A percentile compares a stretch with the other conserved stretches of the same genome.
Conservation (phyloP, 1,140 invertebrate genomes). For the Diorhabda sublineata region DNA sequence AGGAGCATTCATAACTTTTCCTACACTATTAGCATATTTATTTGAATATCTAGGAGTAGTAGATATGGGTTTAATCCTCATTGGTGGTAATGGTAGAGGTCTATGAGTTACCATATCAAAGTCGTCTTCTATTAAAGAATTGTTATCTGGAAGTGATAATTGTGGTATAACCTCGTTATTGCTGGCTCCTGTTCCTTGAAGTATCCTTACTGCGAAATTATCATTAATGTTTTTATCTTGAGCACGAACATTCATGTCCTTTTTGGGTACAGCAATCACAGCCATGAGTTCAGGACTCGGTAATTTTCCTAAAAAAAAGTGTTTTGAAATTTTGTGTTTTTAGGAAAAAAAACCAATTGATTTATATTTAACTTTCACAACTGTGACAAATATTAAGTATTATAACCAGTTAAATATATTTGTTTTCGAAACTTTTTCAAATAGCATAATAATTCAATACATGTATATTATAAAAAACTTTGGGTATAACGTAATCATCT, state of each 20-base stretch:
- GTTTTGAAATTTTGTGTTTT: too few species aligned
- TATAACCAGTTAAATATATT: too few species aligned
- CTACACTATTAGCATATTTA: constrained; percentile 45
- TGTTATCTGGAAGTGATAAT: neutral
- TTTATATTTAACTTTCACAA: too few species aligned
- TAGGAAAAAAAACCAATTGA: too few species aligned
- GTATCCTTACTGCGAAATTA: constrained; percentile 37
- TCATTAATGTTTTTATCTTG: constrained; percentile 40
- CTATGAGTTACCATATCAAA: neutral
- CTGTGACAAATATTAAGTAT: too few species aligned
- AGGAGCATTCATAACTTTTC: constrained; percentile 84
- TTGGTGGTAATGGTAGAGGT: constrained; percentile 5
- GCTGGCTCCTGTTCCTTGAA: constrained; percentile 28
- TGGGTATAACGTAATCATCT: too few species aligned
- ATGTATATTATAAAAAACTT: too few species aligned
- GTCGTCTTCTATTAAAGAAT: neutral
- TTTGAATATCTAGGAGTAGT: constrained; percentile 30
- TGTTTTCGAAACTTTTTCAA: too few species aligned
- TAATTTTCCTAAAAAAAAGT: neutral
- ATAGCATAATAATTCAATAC: too few species aligned
- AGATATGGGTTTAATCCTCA: constrained; percentile 36
- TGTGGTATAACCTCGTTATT: constrained; percentile 21
- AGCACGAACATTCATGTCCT: constrained; percentile 22
- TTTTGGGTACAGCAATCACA: constrained; percentile 33
- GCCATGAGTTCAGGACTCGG: constrained; percentile 29